Evolutionary conservation across 2,888 invertebrate genomes (phyloP), one percentile per base, ranked within the genome.

Genomic region (Liopterus haemorrhoidalis): DNA sequence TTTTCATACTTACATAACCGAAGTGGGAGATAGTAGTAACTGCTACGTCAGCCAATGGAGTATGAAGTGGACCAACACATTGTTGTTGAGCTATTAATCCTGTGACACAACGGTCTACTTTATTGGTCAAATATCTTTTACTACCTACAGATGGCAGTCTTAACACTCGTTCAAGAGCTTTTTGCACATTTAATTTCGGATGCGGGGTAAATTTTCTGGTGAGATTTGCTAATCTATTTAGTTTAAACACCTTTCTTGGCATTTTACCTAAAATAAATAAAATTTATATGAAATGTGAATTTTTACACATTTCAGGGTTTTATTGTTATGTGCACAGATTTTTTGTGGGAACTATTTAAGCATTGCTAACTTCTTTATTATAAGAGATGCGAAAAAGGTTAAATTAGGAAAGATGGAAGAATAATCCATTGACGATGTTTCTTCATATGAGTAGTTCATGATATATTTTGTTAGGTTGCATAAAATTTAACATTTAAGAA

Each of bases 1-100:
- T 9, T 8, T 28, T 31, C 33, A n/a, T 32, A 60, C 68, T 67
- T 63, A 81, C 78, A 30, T 74, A 76, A 48, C 82, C 84, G 62
- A 85, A 85, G 66, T 92, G 82, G 0, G 93, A 89, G 18, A 95
- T 74, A 0, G 93, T 90, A 4, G 85, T 81, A 36, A 96, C 82
- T 1, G 91, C 96, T 48, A 87, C 94, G 68, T 99, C 94, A 0
- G 96, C 90, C 3, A 97, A 70, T 0, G 99, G 97, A 0, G 94
- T 92, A 66, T 97, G 97, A 1, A 97, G 70, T 0, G 96, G 95
- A 1, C 99, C 97, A 16, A 97, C 93, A 65, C 97, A 97, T 66
- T 99, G 99, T 61, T 99, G 97, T 66, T 96, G 96, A 0, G 93
- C 97, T 44, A 97, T 79, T 11, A 97, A 71, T 1, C 97, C 97